These are phyloP conservation scores for Matsumyia berberina DNA, from an alignment of 2,888 invertebrate genomes.

Conservation along the genomic window DNA sequence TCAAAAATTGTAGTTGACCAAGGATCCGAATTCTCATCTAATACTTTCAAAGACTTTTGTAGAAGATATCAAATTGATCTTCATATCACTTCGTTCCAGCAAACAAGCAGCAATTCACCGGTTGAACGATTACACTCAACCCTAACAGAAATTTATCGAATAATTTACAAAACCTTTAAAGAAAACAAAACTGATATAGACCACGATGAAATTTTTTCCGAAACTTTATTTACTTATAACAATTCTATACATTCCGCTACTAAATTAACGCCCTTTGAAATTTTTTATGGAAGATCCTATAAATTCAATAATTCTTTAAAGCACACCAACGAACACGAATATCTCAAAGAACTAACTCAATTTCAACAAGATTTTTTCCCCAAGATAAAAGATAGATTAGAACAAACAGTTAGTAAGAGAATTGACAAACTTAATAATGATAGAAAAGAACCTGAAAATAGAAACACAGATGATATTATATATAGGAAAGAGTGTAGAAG, in stretches of 20 bases:
- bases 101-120: constrained; percentile 44
- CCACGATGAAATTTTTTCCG: constrained; percentile 51
- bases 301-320: constrained; percentile 33
- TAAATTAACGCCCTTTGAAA: constrained; percentile 38
- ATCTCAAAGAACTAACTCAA: constrained; percentile 24
- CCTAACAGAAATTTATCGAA: constrained; percentile 58
- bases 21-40: constrained; percentile 50
- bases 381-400: constrained; percentile 36
- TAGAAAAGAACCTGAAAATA: constrained; percentile 41
- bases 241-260: constrained; percentile 46
- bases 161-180: constrained; percentile 22
- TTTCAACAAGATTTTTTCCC: constrained; percentile 57
- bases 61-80: constrained; percentile 7
- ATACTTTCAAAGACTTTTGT: constrained; percentile 54
- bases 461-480: constrained; percentile 40
- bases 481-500: constrained; percentile 69
- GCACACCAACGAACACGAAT: constrained; percentile 30
- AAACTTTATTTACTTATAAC: constrained; percentile 49
- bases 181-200: constrained; percentile 34
- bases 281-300: constrained; percentile 36
- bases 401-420: constrained; percentile 14
- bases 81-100: constrained; percentile 50
- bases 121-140: constrained; percentile 53
- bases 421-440: constrained; percentile 48
- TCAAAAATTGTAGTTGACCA: constrained; percentile 41